A percentile compares a stretch with the other conserved stretches of the same genome.
Evolutionary conservation across 2,888 invertebrate genomes (phyloP).

Genomic region (Cerceris ruficornis): DNA sequence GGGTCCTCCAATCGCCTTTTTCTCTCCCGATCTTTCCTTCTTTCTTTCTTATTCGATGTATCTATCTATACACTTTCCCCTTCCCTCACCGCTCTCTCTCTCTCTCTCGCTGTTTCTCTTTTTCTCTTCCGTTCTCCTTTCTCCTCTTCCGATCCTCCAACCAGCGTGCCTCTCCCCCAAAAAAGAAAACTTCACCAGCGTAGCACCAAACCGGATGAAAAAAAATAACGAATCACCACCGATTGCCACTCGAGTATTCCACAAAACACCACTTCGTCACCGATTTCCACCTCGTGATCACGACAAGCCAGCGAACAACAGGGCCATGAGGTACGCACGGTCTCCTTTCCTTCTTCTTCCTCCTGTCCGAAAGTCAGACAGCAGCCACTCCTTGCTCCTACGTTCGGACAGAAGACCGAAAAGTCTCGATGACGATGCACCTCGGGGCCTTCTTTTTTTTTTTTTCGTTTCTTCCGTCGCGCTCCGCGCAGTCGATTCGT

Average conservation of each 20-base stretch:
- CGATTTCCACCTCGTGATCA: slow-evolving; percentile 57
- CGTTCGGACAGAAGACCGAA: slow-evolving; percentile 38
- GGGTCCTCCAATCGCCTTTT: slow-evolving; percentile 62
- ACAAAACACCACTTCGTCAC: slow-evolving; percentile 50
- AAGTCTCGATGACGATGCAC: slow-evolving; percentile 14
- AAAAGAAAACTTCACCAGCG: slow-evolving; percentile 54
- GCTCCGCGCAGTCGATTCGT: slow-evolving; percentile 37
- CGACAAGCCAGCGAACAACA: slow-evolving; percentile 56
- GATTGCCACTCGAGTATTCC: slow-evolving; percentile 57
- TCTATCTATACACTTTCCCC: slow-evolving; percentile 12
- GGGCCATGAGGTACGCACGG: slow-evolving; percentile 63
- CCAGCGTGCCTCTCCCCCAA: slow-evolving; percentile 66
- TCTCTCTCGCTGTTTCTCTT: slow-evolving; percentile 18
- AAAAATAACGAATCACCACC: slow-evolving; percentile 49
- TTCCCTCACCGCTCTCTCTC: slow-evolving; percentile 15
- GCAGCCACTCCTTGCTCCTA: slow-evolving; percentile 55
- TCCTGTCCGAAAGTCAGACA: slow-evolving; percentile 31
- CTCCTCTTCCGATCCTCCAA: slow-evolving; percentile 59
- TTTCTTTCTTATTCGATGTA: slow-evolving; percentile 23
- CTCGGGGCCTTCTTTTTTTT: slow-evolving; percentile 5
- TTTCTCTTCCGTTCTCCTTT: slow-evolving; percentile 40
- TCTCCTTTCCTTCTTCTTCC: slow-evolving; percentile 17
- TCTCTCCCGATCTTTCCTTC: slow-evolving; percentile 31
- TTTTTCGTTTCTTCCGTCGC: slow-evolving; percentile 44
- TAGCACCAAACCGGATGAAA: slow-evolving; percentile 49